Base-by-base conservation (phyloP, 2,888 invertebrate species). In the Teleiodes luculella region DNA sequence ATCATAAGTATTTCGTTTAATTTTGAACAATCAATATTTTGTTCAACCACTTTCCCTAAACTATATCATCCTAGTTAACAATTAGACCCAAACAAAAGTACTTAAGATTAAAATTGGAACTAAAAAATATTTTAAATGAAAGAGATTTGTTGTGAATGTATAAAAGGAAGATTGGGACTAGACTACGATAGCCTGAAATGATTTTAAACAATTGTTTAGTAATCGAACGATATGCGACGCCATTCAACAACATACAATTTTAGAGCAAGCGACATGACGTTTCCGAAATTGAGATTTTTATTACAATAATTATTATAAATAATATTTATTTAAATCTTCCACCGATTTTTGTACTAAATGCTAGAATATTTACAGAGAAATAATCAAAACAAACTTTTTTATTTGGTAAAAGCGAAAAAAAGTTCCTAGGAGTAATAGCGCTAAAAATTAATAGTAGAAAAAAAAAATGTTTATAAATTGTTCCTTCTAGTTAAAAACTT, bases 311-410 rank as follows among this genome's bases (percentile, higher is more conserved):
- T 63, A 57, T 59, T 52, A 70, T 67, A 75, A 72, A 72, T 72
- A 72, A 68, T 72, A 63, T 64, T 62, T 63, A 58, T 64, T 65
- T 63, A 66, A 66, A 65, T 76, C 83, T 81, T 84, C 80, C 83
- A 86, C 84, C 84, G 76, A 79, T 76, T 70, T 78, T 87, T 88
- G 86, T 85, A 87, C 87, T 86, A 87, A 86, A 80, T 74, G 72
- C 85, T 86, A 69, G 66, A 74, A 72, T 86, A 86, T 86, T 80
- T 85, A 87, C 85, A 86, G 61, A 70, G 72, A 78, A 78, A 71
- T 62, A 77, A 64, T 50, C 57, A 68, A 73, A 68, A 68, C 66
- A 66, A 67, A 64, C 62, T 83, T 86, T 86, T 87, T 78, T 84
- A 84, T 86, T 87, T 87, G 86, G 87, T 86, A 83, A 83, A 86